Conservation (phyloP, 2,797 vertebrate genomes). For the Galago senegalensis region DNA sequence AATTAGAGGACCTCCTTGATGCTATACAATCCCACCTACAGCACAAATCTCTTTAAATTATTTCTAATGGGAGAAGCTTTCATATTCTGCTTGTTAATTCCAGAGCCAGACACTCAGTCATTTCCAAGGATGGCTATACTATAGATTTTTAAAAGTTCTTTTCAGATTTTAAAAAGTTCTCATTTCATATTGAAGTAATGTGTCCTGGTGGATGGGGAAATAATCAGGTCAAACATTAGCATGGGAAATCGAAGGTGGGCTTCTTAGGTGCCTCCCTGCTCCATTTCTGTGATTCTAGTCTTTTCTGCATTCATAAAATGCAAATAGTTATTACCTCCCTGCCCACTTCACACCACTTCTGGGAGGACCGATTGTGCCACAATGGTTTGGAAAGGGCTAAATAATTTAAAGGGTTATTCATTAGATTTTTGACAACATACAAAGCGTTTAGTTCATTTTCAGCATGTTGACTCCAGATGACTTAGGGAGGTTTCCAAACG, state of each 20-base stretch:
- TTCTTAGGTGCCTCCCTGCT: not conserved
- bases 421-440: not conserved
- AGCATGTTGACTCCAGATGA: not conserved
- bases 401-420: not conserved
- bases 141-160: not conserved
- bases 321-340: not conserved
- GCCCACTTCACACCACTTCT: not conserved
- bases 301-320: not conserved
- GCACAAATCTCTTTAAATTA: not conserved
- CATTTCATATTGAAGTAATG: not conserved
- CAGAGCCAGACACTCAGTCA: not conserved
- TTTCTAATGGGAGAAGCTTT: not conserved
- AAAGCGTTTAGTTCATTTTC: not conserved
- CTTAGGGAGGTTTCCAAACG: not conserved
- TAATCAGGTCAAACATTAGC: not conserved
- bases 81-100: not conserved
- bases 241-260: not conserved
- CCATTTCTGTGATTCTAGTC: not conserved
- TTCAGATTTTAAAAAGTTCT: constrained; percentile 16
- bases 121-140: not conserved
- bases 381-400: not conserved
- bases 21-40: not conserved
- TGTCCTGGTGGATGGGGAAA: not conserved
- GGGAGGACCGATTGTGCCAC: not conserved
- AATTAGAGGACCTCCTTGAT: not conserved